Evolutionary conservation across 2,113 vertebrate genomes (phyloP).

Genomic region (Oophaga pumilio): DNA sequence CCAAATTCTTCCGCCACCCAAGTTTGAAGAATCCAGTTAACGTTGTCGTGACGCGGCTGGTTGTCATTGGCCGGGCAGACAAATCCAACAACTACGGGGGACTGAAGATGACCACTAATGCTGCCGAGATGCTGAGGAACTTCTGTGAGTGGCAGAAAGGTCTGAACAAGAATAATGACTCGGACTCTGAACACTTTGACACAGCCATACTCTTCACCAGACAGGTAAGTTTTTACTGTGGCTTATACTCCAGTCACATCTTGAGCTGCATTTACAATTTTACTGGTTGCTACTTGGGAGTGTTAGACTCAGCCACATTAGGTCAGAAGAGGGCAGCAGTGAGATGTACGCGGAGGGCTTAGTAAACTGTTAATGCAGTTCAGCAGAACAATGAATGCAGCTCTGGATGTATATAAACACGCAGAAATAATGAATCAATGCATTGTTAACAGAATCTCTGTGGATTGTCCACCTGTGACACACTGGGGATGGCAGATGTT

Average conservation of each 20-base stretch:
- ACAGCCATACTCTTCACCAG: slow-evolving; percentile 74
- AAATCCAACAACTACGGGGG: slow-evolving; percentile 61
- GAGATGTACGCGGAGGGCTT: neutral
- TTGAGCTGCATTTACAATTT: too few species aligned
- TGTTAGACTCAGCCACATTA: too few species aligned
- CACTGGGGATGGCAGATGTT: slow-evolving; percentile 76
- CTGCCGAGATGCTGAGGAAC: slow-evolving; percentile 70
- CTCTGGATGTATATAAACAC: neutral
- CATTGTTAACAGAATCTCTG: slow-evolving; percentile 70
- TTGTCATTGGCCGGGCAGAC: slow-evolving; percentile 68
- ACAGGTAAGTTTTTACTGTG: slow-evolving; percentile 64
- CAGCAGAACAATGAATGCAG: neutral
- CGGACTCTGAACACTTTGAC: slow-evolving; percentile 73
- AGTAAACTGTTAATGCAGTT: too few species aligned
- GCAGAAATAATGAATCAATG: neutral
- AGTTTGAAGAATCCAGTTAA: slow-evolving; percentile 72
- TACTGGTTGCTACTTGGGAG: too few species aligned
- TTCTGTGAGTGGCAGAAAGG: slow-evolving; percentile 74
- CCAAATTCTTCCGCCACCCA: slow-evolving; percentile 72
- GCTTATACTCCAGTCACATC: neutral
- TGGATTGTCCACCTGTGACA: slow-evolving; percentile 71
- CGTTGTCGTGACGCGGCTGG: slow-evolving; percentile 70
- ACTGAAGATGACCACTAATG: slow-evolving; percentile 67
- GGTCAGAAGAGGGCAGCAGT: too few species aligned
- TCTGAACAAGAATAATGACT: slow-evolving; percentile 68